Percentiles rank a stretch among this genome's conserved stretches.
Evolutionary conservation across 53 echinoderm and acorn worm species (phyloP).

Genomic region (Luidia sarsii): DNA sequence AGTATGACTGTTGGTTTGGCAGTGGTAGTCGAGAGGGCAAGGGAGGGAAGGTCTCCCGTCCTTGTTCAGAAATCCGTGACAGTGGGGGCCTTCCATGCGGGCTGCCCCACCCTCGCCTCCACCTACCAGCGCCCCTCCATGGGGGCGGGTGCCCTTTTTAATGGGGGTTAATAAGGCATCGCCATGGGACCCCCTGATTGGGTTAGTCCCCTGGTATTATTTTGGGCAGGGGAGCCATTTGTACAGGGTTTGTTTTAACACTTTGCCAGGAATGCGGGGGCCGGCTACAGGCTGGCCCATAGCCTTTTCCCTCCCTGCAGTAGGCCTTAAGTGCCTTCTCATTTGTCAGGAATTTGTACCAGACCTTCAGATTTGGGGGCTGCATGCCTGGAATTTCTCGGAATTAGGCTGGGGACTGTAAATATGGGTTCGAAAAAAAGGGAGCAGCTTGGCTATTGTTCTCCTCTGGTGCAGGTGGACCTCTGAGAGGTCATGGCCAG

Average conservation of each 20-base stretch:
- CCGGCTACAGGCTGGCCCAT: neutral
- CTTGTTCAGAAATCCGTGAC: too few relatives aligned
- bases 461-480: too few relatives aligned
- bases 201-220: conserved; percentile 31
- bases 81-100: too few relatives aligned
- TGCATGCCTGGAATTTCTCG: conserved; percentile 34
- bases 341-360: conserved; percentile 25
- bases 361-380: conserved; percentile 24
- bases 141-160: conserved; percentile 1
- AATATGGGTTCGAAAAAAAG: too few relatives aligned
- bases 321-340: neutral
- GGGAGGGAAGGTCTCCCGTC: too few relatives aligned
- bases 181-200: conserved; percentile 5
- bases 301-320: too few relatives aligned
- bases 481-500: too few relatives aligned
- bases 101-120: too few relatives aligned
- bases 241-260: conserved; percentile 22
- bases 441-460: too few relatives aligned
- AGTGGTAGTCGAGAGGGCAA: too few relatives aligned
- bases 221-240: conserved; percentile 13
- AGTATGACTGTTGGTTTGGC: too few relatives aligned
- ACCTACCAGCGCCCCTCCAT: too few relatives aligned
- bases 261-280: conserved; percentile 24
- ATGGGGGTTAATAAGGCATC: conserved; percentile 15
- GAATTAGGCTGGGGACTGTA: conserved; percentile 40